Base-by-base conservation (phyloP, 2,797 vertebrate genomes). In the Luscinia megarhynchos region DNA sequence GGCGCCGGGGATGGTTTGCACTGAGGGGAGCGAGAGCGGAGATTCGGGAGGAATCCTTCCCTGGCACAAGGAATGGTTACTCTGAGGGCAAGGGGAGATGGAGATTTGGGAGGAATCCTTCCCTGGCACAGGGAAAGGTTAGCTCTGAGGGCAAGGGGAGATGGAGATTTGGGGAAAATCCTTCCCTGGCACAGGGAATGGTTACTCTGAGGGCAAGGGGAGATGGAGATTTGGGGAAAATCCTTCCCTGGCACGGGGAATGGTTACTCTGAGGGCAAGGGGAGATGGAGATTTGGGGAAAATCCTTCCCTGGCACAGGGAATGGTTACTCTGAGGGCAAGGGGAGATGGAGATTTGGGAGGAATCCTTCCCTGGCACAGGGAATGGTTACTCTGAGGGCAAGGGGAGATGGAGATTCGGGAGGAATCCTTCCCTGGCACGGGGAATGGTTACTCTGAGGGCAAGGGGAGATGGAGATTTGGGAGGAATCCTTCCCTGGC, bases 1-100 rank as follows among this genome's bases (percentile, higher is more conserved):
- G 75, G 43, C 22, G 0, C 26, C 0, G 23, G 66, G 67, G 14
- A 58, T 4, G 75, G 67, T 27, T n/a, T 2, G 0, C 13, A 13
- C 3, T 16, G 40, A 7, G 22, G 40, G 36, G 10, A n/a, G 40
- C 11, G 34, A 34, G 26, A 64, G 45, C 32, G 36, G 58, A 11
- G 67, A 12, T 58, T 6, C 9, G 38, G 38, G 45, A 27, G 22
- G 16, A 73, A 66, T 46, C 21, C 29, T 58, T 2, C 38, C 15
- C 63, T 23, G 66, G 75, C 18, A 19, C 27, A 1, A 50, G 26
- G 7, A 40, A 40, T 40, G 12, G 12, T 40, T 40, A 14, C 40
- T 13, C 40, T 41, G 40, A 41, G 40, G 41, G 41, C 41, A 41
- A 41, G 41, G 41, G 41, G 16, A 18, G 41, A 43, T 18, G 41